Conservation (phyloP, 1,140 invertebrate genomes). For the Drosophila subpulchrella region DNA sequence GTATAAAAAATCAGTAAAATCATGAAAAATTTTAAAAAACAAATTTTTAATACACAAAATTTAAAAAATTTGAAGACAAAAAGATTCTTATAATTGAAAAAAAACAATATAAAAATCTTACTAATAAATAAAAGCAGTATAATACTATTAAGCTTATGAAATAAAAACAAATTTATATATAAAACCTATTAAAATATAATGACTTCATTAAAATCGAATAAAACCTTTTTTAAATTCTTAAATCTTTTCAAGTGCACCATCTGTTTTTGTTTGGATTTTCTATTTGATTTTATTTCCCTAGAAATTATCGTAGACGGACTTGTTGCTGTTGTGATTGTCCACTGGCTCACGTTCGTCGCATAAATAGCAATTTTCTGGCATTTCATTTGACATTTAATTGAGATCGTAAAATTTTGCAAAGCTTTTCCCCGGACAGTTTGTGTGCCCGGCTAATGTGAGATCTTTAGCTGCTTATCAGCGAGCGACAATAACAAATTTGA, state of each 20-base stretch:
- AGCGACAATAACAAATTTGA: constrained; percentile 63
- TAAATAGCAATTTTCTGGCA: constrained; percentile 83
- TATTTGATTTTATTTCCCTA: constrained; percentile 81
- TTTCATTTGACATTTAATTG: constrained; percentile 84
- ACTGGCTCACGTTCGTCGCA: constrained; percentile 60
- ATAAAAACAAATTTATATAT: not conserved
- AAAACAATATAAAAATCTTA: too few species aligned
- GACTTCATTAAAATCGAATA: too few species aligned
- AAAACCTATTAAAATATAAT: not conserved
- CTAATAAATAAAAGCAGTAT: not conserved
- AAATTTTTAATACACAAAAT: too few species aligned
- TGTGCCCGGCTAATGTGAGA: constrained; percentile 71
- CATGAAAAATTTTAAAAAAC: too few species aligned
- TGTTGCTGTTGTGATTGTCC: constrained; percentile 35
- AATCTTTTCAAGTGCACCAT: constrained; percentile 3
- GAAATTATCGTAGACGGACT: constrained; percentile 61
- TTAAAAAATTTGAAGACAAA: too few species aligned
- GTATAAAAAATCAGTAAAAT: too few species aligned
- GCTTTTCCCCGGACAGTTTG: constrained; percentile 73
- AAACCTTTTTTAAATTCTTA: not conserved
- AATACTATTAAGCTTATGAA: not conserved
- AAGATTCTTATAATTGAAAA: too few species aligned
- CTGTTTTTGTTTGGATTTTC: constrained; percentile 41
- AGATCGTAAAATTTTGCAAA: constrained; percentile 83
- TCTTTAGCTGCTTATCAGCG: constrained; percentile 73